Evolutionary conservation across 92 coral and sea anemone genomes (phyloP).

Genomic region (Parazoanthus darwini): DNA sequence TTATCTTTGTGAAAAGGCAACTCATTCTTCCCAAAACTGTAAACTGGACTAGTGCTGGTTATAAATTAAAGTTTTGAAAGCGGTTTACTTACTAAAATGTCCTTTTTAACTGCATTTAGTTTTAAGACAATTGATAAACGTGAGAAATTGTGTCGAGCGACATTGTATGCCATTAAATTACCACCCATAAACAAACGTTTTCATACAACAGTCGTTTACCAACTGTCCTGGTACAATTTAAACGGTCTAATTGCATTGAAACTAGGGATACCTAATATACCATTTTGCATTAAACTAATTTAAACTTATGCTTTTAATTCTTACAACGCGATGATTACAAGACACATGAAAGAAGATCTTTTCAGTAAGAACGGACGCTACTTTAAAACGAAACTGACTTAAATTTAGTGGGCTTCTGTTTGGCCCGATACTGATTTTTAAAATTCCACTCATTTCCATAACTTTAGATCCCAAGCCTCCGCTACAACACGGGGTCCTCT

Average conservation of each 20-base stretch:
- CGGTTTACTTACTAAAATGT: not conserved
- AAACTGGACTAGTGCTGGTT: not conserved
- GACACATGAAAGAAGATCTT: not conserved
- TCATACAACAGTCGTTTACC: not conserved
- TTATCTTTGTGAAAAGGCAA: not conserved
- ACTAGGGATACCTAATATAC: not conserved
- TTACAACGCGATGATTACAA: no score
- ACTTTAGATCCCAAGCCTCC: not conserved
- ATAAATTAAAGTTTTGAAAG: not conserved
- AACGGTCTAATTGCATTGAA: not conserved
- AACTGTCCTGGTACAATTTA: not conserved
- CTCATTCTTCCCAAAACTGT: not conserved
- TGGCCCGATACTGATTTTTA: no score
- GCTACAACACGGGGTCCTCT: not conserved
- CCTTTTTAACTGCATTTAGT: not conserved
- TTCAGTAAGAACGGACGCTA: not conserved
- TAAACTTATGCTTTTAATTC: not conserved
- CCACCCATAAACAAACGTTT: no score
- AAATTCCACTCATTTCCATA: not conserved
- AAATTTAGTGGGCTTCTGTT: no score
- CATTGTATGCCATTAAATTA: not conserved
- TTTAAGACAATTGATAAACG: not conserved
- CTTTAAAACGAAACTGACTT: not conserved
- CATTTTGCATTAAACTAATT: not conserved
- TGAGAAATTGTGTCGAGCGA: not conserved